Base-by-base conservation (phyloP, 2,797 vertebrate species). In the Lutjanus campechanus region DNA sequence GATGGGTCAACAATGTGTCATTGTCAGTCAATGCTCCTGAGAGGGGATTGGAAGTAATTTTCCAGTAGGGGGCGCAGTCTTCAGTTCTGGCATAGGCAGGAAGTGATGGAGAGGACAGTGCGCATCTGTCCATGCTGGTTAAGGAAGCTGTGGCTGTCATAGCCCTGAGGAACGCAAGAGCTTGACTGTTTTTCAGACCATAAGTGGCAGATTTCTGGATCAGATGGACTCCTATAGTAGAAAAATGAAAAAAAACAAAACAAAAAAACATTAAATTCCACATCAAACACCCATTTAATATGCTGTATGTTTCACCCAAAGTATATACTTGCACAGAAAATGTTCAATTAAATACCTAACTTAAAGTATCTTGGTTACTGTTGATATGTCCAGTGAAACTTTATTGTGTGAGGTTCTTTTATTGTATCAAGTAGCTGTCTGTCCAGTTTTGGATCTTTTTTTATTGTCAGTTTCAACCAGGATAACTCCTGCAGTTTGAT, bases 11-110 rank as follows among this genome's bases (percentile, higher is more conserved):
- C 29, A 36, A 36, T 36, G 29, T 36, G 29, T 36, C 29, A 36
- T 0, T 36, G 29, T 36, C 29, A 36, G 29, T 36, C 29, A 36
- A 36, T 36, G 29, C 50, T 68, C 17, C 25, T 19, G 46, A 43
- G 47, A 43, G 29, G 20, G 19, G 43, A 56, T 15, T n/a, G 46
- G 17, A 7, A 8, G 43, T 59, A 29, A 1, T 44, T 72, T 49
- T 83, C 79, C 92, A 83, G 73, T 47, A 75, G 92, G 73, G 19
- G 89, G 80, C 60, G 66, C 50, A 11, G 58, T 70, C 49, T 56
- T 95, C 86, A 91, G 47, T 63, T 85, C 76, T 93, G 89, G 77
- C 96, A 95, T 5, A 87, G 68, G 88, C 96, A 93, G 59, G 93
- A 95, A 25, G 76, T 91, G 85, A 95, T 92, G 88, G 96, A 88